Conservation (phyloP, 2,888 invertebrate species). For the Ochropleura plecta region DNA sequence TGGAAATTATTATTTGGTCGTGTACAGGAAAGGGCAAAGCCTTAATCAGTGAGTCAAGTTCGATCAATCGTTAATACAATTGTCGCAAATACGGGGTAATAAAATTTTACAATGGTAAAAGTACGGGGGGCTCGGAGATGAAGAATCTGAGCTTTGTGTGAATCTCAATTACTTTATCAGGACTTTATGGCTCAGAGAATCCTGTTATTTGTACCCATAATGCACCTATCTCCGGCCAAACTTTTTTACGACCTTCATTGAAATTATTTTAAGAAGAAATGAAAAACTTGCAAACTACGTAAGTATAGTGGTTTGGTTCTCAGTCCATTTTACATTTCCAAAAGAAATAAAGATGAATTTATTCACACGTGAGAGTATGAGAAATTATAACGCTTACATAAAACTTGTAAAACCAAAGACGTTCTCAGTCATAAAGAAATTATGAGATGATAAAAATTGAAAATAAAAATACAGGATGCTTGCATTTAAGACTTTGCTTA, state of each 20-base stretch:
- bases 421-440: conserved; percentile 49
- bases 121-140: conserved; percentile 49
- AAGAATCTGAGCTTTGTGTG: conserved; percentile 28
- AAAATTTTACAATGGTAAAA: conserved; percentile 82
- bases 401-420: conserved; percentile 31
- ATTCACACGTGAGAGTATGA: conserved; percentile 33
- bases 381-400: conserved; percentile 28
- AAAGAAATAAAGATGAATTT: conserved; percentile 35
- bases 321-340: conserved; percentile 33
- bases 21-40: conserved; percentile 71
- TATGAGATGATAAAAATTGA: conserved; percentile 40
- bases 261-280: background rate
- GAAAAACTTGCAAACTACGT: background rate
- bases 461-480: conserved; percentile 53
- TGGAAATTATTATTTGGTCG: conserved; percentile 66
- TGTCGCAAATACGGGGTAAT: conserved; percentile 84
- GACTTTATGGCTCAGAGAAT: conserved; percentile 25
- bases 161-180: conserved; percentile 53
- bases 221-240: background rate
- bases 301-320: conserved; percentile 27
- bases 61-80: conserved; percentile 75
- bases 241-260: background rate
- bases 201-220: conserved; percentile 33
- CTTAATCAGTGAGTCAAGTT: conserved; percentile 73
- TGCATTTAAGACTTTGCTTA: conserved; percentile 41